Evolutionary conservation across 2,888 invertebrate species (phyloP), one percentile per base, ranked within the genome.

Genomic region (Lasioglossum morio): DNA sequence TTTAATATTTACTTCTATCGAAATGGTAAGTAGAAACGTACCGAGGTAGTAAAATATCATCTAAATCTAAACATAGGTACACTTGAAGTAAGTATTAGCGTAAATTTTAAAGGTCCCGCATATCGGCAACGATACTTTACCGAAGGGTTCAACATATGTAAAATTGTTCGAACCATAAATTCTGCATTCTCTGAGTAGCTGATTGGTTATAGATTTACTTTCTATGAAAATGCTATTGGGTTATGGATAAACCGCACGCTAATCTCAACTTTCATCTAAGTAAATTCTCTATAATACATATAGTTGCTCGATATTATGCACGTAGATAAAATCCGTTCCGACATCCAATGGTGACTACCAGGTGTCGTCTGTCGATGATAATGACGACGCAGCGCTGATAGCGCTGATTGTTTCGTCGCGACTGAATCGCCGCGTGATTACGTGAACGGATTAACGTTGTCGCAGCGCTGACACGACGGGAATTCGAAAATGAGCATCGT

Each of bases 321-420:
- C 34, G 4, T 30, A 16, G 46, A 72, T 72, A 46, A 30, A 57
- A 66, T 27, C 66, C 34, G 19, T 30, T 16, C 8, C 66, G 43
- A 46, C 43, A 23, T 63, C 27, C 70, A 73, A 48, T 70, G 46
- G 46, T 23, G 48, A 37, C 60, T 46, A 14, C n/a, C 57, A 48
- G 72, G 69, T 76, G 66, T 66, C 73, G 63, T 46, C 70, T 74
- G 66, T 40, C 74, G 73, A 80, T 82, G 89, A 88, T 85, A 89
- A 82, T 84, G 87, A 89, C 81, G 77, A 88, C 79, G 82, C 72
- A 72, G 72, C 74, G 80, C 70, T 85, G 85, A 80, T 85, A 85
- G 70, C 79, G 79, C 66, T 72, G 85, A 85, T 85, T 85, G 85
- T 85, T 82, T 75, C 79, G 75, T 60, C 43, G 70, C 80, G 43